Evolutionary conservation across 2,797 vertebrate genomes (phyloP), one percentile per base, ranked within the genome.

Genomic region (Knipowitschia caucasica): DNA sequence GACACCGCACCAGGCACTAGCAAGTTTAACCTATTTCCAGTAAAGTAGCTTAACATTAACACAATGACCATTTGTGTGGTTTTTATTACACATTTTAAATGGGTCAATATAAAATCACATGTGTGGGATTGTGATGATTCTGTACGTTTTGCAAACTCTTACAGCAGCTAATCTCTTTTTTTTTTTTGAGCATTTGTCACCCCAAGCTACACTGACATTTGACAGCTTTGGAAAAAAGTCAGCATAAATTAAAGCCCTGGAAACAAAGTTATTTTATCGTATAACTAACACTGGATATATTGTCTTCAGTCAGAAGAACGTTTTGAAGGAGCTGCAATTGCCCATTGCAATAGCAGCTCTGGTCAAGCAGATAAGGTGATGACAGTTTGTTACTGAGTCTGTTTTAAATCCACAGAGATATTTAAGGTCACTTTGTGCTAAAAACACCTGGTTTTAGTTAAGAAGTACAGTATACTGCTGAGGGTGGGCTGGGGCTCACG

Each of bases 81-180:
- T 57, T 81, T 78, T 80, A 62, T 83, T 77, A 75, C 33, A 47
- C 58, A 60, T 30, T 67, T 70, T 73, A 80, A 84, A 75, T 69
- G 56, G 79, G 81, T 82, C 78, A 80, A 83, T 86, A 80, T 59
- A 69, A 69, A 67, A 80, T 85, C 86, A 87, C 85, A 81, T 85
- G 86, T 69, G 51, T 36, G 31, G 82, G 81, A 83, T 84, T 86
- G 69, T 60, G 57, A 39, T 60, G 58, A 67, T 46, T 43, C 30
- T 35, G 71, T 62, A 59, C 57, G 59, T 51, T 79, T 64, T 50
- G 43, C 53, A 60, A 71, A 67, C 64, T 45, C 64, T 49, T 47
- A 36, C 21, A 35, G 10, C 18, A 50, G 21, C 11, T 33, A 21
- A 49, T 49, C 29, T 33, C 15, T 24, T 17, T 26, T 15, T 25